Conservation (phyloP, 2,797 vertebrate species). For the Enteromius argenteus region DNA sequence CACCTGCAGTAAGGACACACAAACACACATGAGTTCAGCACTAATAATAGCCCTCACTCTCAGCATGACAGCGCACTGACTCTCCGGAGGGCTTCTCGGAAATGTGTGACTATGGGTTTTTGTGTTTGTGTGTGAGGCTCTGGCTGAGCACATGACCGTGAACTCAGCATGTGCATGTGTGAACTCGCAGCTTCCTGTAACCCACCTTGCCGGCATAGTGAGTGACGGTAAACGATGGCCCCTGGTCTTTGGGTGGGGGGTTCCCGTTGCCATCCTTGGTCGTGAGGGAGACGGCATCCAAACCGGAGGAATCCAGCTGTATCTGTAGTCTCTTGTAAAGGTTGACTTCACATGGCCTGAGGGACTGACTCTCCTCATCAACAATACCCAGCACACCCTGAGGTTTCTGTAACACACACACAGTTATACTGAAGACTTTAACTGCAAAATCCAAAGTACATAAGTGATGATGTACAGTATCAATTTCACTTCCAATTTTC, state of each 20-base stretch:
- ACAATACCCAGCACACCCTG: constrained; percentile 89
- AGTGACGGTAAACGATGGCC: constrained; percentile 86
- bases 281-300: constrained; percentile 82
- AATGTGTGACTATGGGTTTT: constrained; percentile 27
- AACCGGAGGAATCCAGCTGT: constrained; percentile 82
- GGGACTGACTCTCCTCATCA: constrained; percentile 91
- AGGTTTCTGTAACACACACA: constrained; percentile 83
- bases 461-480: not conserved
- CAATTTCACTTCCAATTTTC: not conserved
- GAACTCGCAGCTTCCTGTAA: constrained; percentile 6
- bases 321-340: constrained; percentile 87
- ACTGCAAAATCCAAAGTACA: not conserved
- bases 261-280: constrained; percentile 95
- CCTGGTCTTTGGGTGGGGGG: constrained; percentile 87
- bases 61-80: constrained; percentile 32
- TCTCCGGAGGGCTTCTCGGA: constrained; percentile 14
- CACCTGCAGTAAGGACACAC: constrained; percentile 77
- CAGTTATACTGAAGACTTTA: not conserved
- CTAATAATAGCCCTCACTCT: constrained; percentile 26
- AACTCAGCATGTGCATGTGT: constrained; percentile 1
- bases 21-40: not conserved
- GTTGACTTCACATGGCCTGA: constrained; percentile 84
- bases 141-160: not conserved
- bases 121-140: not conserved
- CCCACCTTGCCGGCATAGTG: constrained; percentile 92